These are phyloP conservation scores for Aplocera efformata DNA, from an alignment of 2,888 invertebrate species.

Conservation along the genomic window DNA sequence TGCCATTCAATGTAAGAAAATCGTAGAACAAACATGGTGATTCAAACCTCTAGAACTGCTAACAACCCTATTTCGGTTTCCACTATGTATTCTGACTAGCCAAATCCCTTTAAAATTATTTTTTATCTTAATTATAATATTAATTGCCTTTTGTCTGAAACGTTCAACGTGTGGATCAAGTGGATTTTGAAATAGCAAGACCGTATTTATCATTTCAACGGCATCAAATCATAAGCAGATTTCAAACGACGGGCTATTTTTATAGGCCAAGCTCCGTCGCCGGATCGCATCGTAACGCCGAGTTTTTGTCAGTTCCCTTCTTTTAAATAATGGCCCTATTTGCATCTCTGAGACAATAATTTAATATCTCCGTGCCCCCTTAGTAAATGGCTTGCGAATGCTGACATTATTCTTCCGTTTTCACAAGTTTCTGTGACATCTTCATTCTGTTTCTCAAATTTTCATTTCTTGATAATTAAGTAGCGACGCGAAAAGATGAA, in stretches of 20 bases:
- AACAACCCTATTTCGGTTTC: too few species aligned
- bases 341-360: conserved; percentile 63
- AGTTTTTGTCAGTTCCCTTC: conserved; percentile 49
- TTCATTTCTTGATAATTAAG: conserved; percentile 18
- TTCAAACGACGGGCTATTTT: conserved; percentile 20
- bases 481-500: conserved; percentile 1
- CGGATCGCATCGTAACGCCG: conserved; percentile 26
- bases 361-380: conserved; percentile 51
- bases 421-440: conserved; percentile 28
- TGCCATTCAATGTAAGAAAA: too few species aligned
- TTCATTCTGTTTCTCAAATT: conserved; percentile 27
- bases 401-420: conserved; percentile 43
- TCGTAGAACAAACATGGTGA: too few species aligned
- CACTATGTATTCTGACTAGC: too few species aligned
- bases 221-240: conserved; percentile 22
- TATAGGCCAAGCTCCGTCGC: conserved; percentile 13
- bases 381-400: conserved; percentile 42
- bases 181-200: conserved; percentile 6
- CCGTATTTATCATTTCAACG: conserved; percentile 14
- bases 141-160: too few species aligned
- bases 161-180: background rate
- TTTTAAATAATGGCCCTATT: conserved; percentile 64
- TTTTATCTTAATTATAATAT: too few species aligned
- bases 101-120: too few species aligned
- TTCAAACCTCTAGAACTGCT: too few species aligned